Evolutionary conservation across 2,888 invertebrate species (phyloP).

Genomic region (Eumacrocentrus americanus): DNA sequence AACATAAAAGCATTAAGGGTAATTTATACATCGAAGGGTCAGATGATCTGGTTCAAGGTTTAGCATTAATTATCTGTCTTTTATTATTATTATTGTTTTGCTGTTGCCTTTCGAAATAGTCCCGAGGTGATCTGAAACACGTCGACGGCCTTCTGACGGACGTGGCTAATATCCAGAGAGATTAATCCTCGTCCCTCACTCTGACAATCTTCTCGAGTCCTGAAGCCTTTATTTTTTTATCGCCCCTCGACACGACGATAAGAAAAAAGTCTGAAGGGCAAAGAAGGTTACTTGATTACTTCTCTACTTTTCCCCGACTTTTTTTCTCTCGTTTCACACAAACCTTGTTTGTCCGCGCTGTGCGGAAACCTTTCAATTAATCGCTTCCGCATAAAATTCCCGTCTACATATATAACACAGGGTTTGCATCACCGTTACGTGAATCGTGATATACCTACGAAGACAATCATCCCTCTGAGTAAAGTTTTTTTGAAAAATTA

Average conservation of each 20-base stretch:
- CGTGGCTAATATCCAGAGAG: conserved; percentile 20
- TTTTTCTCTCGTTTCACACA: background rate
- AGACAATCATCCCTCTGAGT: no score
- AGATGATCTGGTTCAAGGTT: conserved; percentile 2
- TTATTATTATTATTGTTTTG: background rate
- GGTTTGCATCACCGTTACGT: no score
- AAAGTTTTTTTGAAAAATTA: no score
- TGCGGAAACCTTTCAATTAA: conserved; percentile 14
- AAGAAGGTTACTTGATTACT: background rate
- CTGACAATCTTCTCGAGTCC: background rate
- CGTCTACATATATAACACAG: no score
- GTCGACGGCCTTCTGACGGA: conserved; percentile 20
- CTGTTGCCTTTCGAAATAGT: background rate
- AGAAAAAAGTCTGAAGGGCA: background rate
- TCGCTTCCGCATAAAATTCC: background rate
- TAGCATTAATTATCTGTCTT: background rate
- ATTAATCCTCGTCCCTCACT: conserved; percentile 10
- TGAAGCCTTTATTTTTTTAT: background rate
- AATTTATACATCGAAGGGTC: background rate
- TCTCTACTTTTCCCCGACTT: background rate
- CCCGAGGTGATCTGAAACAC: background rate
- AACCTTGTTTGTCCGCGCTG: background rate
- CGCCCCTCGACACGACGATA: background rate
- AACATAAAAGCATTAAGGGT: background rate
- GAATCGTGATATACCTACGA: no score